A percentile compares a stretch with the other conserved stretches of the same genome.
These are phyloP conservation scores for Catocala nupta DNA, from an alignment of 2,888 invertebrate species.

Conservation along the genomic window DNA sequence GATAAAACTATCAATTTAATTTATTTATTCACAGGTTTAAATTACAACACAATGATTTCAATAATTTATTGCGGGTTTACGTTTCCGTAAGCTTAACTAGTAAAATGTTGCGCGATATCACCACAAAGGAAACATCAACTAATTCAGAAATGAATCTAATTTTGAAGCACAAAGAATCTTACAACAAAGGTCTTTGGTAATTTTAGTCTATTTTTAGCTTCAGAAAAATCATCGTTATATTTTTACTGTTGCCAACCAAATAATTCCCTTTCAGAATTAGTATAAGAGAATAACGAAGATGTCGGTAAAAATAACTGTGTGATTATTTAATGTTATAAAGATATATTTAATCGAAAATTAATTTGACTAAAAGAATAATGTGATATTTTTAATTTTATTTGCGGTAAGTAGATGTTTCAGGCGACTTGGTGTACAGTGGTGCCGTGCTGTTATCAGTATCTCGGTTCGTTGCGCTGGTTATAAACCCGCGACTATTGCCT, in stretches of 20 bases:
- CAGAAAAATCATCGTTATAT: slow-evolving; percentile 41
- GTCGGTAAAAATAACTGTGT: background rate
- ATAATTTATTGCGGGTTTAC: too few species aligned
- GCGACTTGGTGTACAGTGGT: too few species aligned
- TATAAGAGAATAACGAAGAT: slow-evolving; percentile 32
- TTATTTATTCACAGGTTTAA: too few species aligned
- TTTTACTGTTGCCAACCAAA: slow-evolving; percentile 43
- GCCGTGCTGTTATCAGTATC: too few species aligned
- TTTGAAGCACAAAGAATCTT: slow-evolving; percentile 39
- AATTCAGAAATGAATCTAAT: slow-evolving; percentile 34
- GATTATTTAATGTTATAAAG: background rate
- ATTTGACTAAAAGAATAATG: too few species aligned
- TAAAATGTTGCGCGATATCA: background rate
- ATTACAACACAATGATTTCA: too few species aligned
- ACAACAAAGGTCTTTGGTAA: slow-evolving; percentile 35
- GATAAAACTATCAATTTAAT: too few species aligned
- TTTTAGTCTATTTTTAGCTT: slow-evolving; percentile 44
- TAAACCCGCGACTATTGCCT: too few species aligned
- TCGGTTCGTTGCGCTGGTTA: too few species aligned
- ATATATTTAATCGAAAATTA: background rate
- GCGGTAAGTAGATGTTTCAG: too few species aligned
- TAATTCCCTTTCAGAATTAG: slow-evolving; percentile 27
- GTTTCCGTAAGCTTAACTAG: background rate
- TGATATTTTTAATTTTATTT: too few species aligned
- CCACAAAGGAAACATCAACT: slow-evolving; percentile 12